These are phyloP conservation scores for Syncerus caffer DNA, from an alignment of 2,797 vertebrate genomes.

Conservation along the genomic window DNA sequence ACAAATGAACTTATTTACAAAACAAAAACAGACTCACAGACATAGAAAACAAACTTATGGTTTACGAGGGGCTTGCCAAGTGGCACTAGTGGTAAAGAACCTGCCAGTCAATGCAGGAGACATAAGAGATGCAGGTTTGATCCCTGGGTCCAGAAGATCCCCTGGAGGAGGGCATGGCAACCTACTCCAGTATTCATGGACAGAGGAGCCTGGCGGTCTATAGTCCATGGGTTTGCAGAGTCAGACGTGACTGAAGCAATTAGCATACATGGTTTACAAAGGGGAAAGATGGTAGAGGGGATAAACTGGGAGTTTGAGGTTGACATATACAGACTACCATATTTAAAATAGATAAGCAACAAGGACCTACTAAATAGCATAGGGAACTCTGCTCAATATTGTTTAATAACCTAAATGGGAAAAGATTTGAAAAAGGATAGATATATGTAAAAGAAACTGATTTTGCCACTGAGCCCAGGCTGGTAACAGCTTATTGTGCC, in stretches of 20 bases:
- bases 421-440: not conserved
- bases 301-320: not conserved
- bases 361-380: not conserved
- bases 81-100: not conserved
- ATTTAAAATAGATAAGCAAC: not conserved
- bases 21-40: not conserved
- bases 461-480: conserved; percentile 59
- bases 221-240: not conserved
- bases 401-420: not conserved
- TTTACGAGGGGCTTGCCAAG: not conserved
- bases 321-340: not conserved
- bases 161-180: not conserved
- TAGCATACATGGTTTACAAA: not conserved
- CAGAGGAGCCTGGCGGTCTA: not conserved
- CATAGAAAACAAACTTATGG: not conserved
- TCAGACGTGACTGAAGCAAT: not conserved
- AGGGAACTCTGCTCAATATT: not conserved
- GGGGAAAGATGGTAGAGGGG: not conserved
- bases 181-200: not conserved
- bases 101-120: not conserved
- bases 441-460: not conserved
- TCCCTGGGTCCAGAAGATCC: not conserved
- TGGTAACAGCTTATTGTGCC: conserved; percentile 40
- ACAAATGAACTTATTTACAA: not conserved
- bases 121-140: not conserved